phyloP scores from a whole-genome alignment of 2,888 invertebrate species.

The Thalpophila matura region DNA sequence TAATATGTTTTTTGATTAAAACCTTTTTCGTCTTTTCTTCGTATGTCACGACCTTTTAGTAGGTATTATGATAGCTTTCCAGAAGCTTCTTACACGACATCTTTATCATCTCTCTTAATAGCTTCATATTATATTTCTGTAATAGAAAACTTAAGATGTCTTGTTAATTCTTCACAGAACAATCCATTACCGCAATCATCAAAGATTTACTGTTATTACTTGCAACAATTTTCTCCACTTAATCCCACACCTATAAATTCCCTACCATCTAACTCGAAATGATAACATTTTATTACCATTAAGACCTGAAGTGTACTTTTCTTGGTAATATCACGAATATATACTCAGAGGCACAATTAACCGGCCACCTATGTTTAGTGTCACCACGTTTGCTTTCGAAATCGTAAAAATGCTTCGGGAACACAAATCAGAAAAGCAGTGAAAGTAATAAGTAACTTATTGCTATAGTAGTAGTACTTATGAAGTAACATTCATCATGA shows the following conservation, averaged over 20 bases:
- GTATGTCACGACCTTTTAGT: background rate
- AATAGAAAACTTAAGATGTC: background rate
- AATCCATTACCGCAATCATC: conserved; percentile 2
- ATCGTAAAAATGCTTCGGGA: too few relatives aligned
- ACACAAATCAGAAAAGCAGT: too few relatives aligned
- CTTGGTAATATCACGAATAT: conserved; percentile 48
- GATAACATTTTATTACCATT: conserved; percentile 37
- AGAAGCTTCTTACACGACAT: background rate
- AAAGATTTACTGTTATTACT: conserved; percentile 8
- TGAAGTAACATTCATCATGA: too few relatives aligned
- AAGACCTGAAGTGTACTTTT: conserved; percentile 25
- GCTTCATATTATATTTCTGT: background rate
- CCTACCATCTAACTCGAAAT: conserved; percentile 21
- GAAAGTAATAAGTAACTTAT: too few relatives aligned
- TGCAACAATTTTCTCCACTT: conserved; percentile 4
- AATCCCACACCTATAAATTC: conserved; percentile 6
- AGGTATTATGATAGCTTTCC: background rate
- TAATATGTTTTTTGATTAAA: background rate
- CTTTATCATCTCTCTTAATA: background rate
- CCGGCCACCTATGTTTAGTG: too few relatives aligned
- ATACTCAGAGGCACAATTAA: too few relatives aligned
- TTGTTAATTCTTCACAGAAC: background rate
- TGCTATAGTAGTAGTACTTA: too few relatives aligned
- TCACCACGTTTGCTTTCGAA: too few relatives aligned
- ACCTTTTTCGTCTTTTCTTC: background rate